Evolutionary conservation across 2,888 invertebrate genomes (phyloP).

Genomic region (Cheilosia scutellata): DNA sequence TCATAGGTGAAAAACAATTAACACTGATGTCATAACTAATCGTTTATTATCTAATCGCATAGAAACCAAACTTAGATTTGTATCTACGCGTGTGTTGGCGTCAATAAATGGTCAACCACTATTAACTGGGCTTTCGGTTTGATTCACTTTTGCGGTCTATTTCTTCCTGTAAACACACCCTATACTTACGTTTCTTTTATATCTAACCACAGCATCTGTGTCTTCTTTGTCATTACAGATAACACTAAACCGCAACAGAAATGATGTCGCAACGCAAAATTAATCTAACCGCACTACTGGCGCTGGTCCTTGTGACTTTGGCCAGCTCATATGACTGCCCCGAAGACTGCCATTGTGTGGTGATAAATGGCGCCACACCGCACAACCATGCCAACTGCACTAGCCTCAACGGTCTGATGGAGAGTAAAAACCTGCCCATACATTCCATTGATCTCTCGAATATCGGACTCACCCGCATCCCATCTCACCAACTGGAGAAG

Average conservation of each 20-base stretch:
- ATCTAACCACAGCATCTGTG: background rate
- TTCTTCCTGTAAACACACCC: background rate
- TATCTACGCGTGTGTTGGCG: conserved; percentile 1
- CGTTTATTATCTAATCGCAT: conserved; percentile 44
- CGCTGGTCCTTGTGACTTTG: conserved; percentile 58
- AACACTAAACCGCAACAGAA: conserved; percentile 32
- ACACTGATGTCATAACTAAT: conserved; percentile 51
- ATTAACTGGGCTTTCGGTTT: background rate
- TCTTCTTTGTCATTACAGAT: conserved; percentile 47
- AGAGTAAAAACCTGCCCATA: conserved; percentile 79
- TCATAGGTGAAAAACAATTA: conserved; percentile 20
- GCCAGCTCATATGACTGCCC: conserved; percentile 79
- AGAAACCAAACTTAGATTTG: conserved; percentile 33
- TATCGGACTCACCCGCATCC: conserved; percentile 86
- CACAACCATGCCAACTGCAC: conserved; percentile 82
- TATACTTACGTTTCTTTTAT: no score
- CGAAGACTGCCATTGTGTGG: conserved; percentile 80
- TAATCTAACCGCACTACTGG: conserved; percentile 51
- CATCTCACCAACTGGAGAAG: conserved; percentile 86
- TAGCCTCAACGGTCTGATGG: conserved; percentile 79
- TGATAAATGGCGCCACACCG: conserved; percentile 78
- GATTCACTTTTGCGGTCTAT: background rate
- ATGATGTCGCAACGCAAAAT: conserved; percentile 70
- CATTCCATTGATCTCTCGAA: conserved; percentile 87
- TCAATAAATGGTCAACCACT: background rate